Evolutionary conservation across 2,888 invertebrate genomes (phyloP), one percentile per base, ranked within the genome.

Genomic region (Zootermopsis nevadensis): DNA sequence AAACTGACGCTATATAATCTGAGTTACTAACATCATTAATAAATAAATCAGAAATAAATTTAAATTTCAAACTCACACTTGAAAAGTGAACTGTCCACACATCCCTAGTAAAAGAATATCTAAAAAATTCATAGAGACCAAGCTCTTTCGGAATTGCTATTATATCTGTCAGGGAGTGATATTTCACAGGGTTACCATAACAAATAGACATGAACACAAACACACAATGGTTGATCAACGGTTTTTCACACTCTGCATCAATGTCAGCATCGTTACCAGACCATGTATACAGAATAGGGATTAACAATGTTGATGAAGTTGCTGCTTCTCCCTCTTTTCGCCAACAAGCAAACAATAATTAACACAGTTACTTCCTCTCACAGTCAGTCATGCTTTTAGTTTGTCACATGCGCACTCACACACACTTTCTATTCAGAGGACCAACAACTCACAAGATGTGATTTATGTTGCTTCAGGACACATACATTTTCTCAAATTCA

Each of bases 391-490:
- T 42, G 74, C 74, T 33, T 38, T 38, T 74, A 74, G 38, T 42
- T 24, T n/a, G n/a, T 33, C 74, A 38, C 74, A 74, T 74, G 74
- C 74, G n/a, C 38, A 74, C 69, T 69, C 69, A 10, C 4, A 60
- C 60, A 60, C 27, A 60, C 60, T 60, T 27, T 27, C 53, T 53
- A 2, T n/a, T 60, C 8, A 60, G 60, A 60, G 60, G 60, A 60
- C n/a, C 60, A 7, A 60, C 60, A 60, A 60, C 60, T 60, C 60
- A 10, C 60, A 60, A 27, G n/a, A 60, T 3, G 19, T 48, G 1
- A 48, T 1, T 48, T 19, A 15, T 19, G 19, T 48, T 42, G 3
- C 19, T 48, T 48, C 48, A 48, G 19, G 19, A 1, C 2, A 1
- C 15, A 48, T 19, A 3, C 48, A 19, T 19, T 48, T 19, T 19